Evolutionary conservation across 2,888 invertebrate species (phyloP).

Genomic region (Apantesis nais): DNA sequence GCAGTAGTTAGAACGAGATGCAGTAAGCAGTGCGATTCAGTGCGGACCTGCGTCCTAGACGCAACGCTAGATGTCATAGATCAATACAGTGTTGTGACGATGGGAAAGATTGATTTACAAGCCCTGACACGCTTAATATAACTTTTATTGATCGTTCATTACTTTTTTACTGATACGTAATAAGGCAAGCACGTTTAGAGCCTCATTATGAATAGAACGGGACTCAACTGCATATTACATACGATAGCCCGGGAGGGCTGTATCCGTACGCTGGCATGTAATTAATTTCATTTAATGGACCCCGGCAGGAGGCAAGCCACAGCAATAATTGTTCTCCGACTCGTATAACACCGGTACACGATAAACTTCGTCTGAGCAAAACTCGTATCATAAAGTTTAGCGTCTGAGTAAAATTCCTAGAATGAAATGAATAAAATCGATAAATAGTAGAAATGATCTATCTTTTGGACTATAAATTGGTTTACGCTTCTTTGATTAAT

Average conservation of each 20-base stretch:
- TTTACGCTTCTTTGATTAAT: background rate
- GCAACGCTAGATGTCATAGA: background rate
- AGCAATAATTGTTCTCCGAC: background rate
- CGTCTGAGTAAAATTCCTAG: background rate
- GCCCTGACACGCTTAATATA: background rate
- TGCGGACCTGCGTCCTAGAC: slow-evolving; percentile 11
- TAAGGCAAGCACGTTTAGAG: background rate
- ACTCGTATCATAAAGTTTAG: background rate
- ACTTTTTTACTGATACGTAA: background rate
- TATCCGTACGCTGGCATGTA: background rate
- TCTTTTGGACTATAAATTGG: too few species aligned
- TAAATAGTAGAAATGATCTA: too few species aligned
- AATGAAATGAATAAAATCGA: too few species aligned
- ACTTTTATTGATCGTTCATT: background rate
- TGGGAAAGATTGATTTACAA: background rate
- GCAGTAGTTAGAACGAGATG: slow-evolving; percentile 8
- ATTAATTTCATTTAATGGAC: background rate
- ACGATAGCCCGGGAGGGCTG: background rate
- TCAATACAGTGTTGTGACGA: slow-evolving; percentile 8
- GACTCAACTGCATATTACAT: background rate
- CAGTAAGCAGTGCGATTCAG: background rate
- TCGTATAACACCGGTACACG: background rate
- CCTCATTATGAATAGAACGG: background rate
- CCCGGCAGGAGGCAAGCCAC: background rate
- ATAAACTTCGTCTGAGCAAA: background rate